Conservation (phyloP, 2,797 vertebrate species). For the Tympanoctomys barrerae region DNA sequence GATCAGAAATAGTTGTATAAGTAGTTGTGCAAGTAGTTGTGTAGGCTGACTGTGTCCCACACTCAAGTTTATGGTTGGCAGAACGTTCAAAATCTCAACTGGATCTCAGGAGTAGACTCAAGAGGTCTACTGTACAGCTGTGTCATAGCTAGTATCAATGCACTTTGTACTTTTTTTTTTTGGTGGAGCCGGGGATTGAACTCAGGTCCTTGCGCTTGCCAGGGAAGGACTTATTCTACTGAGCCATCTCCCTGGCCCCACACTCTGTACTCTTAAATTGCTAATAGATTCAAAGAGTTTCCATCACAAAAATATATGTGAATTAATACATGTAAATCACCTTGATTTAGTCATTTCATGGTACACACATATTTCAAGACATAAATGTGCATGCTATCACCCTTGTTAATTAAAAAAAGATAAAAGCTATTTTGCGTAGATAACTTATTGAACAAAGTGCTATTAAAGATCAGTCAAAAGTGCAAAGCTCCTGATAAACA, state of each 20-base stretch:
- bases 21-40: neutral
- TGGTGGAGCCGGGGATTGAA: no score
- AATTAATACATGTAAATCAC: neutral
- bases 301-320: neutral
- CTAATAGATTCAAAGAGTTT: neutral
- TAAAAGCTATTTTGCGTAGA: neutral
- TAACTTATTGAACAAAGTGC: neutral
- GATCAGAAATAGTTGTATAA: neutral
- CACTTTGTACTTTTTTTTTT: no score
- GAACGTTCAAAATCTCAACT: neutral
- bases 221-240: no score
- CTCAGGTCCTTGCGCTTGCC: no score
- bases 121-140: neutral
- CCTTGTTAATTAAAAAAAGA: neutral
- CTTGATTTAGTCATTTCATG: neutral
- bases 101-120: neutral
- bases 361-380: neutral
- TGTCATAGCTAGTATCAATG: neutral
- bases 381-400: neutral
- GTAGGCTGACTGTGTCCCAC: neutral
- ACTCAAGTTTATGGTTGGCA: neutral
- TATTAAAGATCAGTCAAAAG: neutral
- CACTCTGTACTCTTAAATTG: neutral
- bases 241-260: no score
- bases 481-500: neutral